phyloP scores from a whole-genome alignment of 2,797 vertebrate genomes.

The Typhlichthys subterraneus region DNA sequence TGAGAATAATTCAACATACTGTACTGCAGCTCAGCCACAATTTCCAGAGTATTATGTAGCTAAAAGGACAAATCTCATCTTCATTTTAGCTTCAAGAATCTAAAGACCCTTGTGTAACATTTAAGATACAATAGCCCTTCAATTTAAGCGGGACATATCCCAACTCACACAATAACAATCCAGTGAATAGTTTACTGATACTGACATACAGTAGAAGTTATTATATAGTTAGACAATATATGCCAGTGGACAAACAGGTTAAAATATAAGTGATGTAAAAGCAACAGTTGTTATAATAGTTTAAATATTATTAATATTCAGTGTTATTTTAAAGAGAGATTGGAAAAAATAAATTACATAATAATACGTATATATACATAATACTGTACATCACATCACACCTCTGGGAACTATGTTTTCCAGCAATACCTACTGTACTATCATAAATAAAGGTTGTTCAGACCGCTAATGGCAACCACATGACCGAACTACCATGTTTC shows the following conservation, averaged over 20 bases:
- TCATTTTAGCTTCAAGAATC: too few relatives aligned
- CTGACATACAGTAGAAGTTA: conserved; percentile 23
- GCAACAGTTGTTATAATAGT: conserved; percentile 52
- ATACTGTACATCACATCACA: conserved; percentile 90
- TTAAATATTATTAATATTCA: conserved; percentile 75
- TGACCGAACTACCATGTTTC: conserved; percentile 98
- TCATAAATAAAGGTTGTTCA: conserved; percentile 57
- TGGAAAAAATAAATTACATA: conserved; percentile 91
- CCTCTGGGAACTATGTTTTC: conserved; percentile 74
- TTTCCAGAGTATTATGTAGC: conserved; percentile 16
- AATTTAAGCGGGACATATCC: too few relatives aligned
- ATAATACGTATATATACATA: conserved; percentile 91
- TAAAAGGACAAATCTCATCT: too few relatives aligned
- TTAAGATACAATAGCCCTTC: too few relatives aligned
- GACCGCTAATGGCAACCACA: conserved; percentile 92
- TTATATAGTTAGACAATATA: conserved; percentile 53
- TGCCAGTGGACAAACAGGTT: conserved; percentile 67
- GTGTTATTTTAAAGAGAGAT: conserved; percentile 66
- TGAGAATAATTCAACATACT: neutral
- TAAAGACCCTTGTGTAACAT: too few relatives aligned
- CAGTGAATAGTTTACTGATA: conserved; percentile 59
- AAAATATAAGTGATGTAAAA: conserved; percentile 50
- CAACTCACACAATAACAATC: conserved; percentile 27
- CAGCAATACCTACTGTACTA: conserved; percentile 55
- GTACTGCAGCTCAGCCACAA: neutral